Evolutionary conservation across 2,888 invertebrate species (phyloP).

Genomic region (Dioctria linearis): DNA sequence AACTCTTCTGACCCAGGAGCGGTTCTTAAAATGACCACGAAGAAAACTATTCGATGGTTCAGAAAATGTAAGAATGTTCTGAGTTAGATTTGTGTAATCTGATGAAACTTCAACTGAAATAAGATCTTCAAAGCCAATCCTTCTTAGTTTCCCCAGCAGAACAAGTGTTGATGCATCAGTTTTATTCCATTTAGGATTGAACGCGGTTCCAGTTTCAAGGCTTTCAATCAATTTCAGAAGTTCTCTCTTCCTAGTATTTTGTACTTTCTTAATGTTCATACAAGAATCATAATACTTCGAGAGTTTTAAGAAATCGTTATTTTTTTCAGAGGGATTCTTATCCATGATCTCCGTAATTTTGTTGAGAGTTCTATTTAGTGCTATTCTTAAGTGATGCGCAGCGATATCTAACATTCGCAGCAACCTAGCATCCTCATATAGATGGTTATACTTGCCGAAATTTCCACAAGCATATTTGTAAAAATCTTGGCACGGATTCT

Average conservation of each 20-base stretch:
- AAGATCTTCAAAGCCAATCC: not conserved
- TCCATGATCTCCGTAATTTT: not conserved
- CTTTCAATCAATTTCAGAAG: not conserved
- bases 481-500: constrained; percentile 23
- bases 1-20: not conserved
- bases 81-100: not conserved
- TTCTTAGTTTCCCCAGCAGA: constrained; percentile 7
- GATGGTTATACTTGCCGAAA: not conserved
- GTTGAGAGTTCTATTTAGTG: not conserved
- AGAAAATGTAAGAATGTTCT: not conserved
- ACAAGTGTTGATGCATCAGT: not conserved
- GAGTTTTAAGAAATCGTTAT: not conserved
- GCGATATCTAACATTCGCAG: not conserved
- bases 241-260: not conserved
- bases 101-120: not conserved
- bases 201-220: constrained; percentile 17
- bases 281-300: not conserved
- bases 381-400: not conserved
- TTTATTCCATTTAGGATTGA: not conserved
- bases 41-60: constrained; percentile 15
- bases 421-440: not conserved
- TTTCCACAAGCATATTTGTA: constrained; percentile 29
- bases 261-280: not conserved
- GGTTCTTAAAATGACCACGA: not conserved
- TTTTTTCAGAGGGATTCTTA: not conserved